Evolutionary conservation across 2,888 invertebrate species (phyloP).

Genomic region (Trachelus iudaicus): DNA sequence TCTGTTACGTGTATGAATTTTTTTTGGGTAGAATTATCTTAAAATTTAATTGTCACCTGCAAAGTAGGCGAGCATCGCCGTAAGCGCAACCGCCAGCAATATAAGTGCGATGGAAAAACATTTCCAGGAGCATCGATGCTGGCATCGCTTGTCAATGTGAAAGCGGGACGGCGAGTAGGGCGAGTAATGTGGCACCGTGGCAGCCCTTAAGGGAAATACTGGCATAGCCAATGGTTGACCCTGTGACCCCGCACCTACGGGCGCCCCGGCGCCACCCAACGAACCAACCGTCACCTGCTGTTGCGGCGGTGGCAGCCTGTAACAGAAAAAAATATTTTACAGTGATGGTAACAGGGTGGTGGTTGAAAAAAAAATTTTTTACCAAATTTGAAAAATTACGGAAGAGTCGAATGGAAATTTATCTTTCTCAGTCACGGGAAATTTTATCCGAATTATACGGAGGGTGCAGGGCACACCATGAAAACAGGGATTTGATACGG

Average conservation of each 20-base stretch:
- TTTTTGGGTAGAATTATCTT: not conserved
- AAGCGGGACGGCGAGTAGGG: slow-evolving; percentile 93
- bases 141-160: slow-evolving; percentile 94
- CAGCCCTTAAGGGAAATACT: slow-evolving; percentile 83
- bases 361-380: too few species aligned
- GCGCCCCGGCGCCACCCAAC: slow-evolving; percentile 70
- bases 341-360: not conserved
- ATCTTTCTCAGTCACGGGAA: not conserved
- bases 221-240: slow-evolving; percentile 87
- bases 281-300: slow-evolving; percentile 68
- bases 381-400: not conserved
- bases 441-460: not conserved
- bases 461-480: not conserved
- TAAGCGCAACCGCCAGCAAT: slow-evolving; percentile 87
- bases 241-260: slow-evolving; percentile 72
- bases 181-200: slow-evolving; percentile 83
- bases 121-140: slow-evolving; percentile 96
- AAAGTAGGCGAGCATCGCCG: slow-evolving; percentile 95
- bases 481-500: slow-evolving; percentile 43
- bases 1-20: not conserved
- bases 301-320: slow-evolving; percentile 68
- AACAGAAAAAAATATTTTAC: slow-evolving; percentile 44
- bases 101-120: slow-evolving; percentile 95
- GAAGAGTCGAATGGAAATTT: not conserved
- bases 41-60: slow-evolving; percentile 73